phyloP scores from a whole-genome alignment of 2,797 vertebrate species.

The Notolepis coatsorum region DNA sequence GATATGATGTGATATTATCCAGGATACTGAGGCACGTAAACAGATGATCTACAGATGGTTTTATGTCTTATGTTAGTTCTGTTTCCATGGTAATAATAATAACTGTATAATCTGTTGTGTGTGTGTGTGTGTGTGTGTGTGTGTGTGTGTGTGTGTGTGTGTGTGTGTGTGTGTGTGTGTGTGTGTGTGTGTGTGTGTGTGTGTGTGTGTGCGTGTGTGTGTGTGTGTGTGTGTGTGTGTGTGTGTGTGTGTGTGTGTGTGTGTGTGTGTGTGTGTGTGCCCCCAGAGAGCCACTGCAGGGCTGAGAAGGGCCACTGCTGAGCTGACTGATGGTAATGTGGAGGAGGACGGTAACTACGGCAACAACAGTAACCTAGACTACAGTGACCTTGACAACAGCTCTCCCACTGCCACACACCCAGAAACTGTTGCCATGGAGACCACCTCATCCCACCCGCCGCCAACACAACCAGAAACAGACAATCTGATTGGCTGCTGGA shows the following conservation, averaged over 20 bases:
- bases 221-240: background rate
- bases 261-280: background rate
- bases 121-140: background rate
- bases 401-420: slow-evolving; percentile 25
- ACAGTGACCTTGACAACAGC: slow-evolving; percentile 22
- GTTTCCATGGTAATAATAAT: too few relatives aligned
- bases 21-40: too few relatives aligned
- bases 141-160: background rate
- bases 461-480: slow-evolving; percentile 47
- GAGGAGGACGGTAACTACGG: slow-evolving; percentile 52
- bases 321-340: slow-evolving; percentile 62
- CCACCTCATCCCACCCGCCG: slow-evolving; percentile 46
- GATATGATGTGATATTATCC: too few relatives aligned
- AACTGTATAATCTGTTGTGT: background rate
- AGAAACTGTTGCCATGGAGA: slow-evolving; percentile 62
- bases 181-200: background rate
- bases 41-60: too few relatives aligned
- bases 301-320: slow-evolving; percentile 57
- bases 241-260: background rate
- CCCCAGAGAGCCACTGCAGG: slow-evolving; percentile 71
- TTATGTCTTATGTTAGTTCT: too few relatives aligned
- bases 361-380: slow-evolving; percentile 19
- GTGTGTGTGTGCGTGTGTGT: background rate
- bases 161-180: background rate
- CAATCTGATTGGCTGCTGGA: slow-evolving; percentile 31